These are phyloP conservation scores for Carcharodon carcharias DNA, from an alignment of 2,797 vertebrate species.

Conservation along the genomic window DNA sequence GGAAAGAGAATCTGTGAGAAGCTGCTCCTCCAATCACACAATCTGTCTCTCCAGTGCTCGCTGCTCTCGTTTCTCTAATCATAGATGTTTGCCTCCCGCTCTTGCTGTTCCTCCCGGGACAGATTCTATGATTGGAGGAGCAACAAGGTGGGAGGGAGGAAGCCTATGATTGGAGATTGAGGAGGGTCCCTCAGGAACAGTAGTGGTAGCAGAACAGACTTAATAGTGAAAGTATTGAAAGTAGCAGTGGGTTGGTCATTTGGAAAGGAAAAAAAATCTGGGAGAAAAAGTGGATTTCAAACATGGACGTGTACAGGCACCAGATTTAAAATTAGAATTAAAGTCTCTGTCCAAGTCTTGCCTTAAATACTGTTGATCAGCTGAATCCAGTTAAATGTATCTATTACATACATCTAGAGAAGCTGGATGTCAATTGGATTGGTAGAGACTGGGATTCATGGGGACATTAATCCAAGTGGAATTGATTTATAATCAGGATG, in stretches of 20 bases:
- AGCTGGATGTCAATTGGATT: background rate
- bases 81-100: background rate
- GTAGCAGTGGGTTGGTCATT: background rate
- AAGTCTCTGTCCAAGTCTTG: background rate
- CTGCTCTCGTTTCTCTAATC: background rate
- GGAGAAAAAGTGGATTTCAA: background rate
- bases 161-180: background rate
- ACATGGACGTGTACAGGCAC: background rate
- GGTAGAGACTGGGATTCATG: background rate
- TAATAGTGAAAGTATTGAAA: background rate
- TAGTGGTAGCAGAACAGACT: background rate
- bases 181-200: background rate
- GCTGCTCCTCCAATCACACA: background rate
- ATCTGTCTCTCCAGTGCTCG: background rate
- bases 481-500: background rate
- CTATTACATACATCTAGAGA: background rate
- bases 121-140: background rate
- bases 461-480: background rate
- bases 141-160: background rate
- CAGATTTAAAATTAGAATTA: background rate
- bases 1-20: background rate
- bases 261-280: background rate
- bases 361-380: background rate
- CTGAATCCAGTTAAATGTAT: background rate
- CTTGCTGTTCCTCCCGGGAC: background rate